Evolutionary conservation across 2,113 vertebrate species (phyloP), one percentile per base, ranked within the genome.

Genomic region (Cololabis saira): DNA sequence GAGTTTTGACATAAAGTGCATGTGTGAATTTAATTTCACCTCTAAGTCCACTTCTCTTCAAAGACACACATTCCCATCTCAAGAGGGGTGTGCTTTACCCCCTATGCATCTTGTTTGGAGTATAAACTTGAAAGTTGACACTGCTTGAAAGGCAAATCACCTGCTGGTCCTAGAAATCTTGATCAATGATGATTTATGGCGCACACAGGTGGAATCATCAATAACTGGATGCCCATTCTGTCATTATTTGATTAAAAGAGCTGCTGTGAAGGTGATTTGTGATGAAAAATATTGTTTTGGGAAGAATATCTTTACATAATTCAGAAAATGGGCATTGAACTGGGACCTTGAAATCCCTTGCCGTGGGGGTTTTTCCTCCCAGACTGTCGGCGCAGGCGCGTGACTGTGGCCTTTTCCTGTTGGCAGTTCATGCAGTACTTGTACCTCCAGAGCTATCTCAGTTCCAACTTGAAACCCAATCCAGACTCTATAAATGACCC

Each of bases 201-300:
- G 61, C 76, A 87, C 71, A 79, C 80, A 89, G 88, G 83, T 89
- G 71, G 70, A 85, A 82, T 79, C 81, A 71, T 87, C 87, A 81
- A 90, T 92, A 87, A 90, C 87, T 91, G 83, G 81, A 81, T 82
- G 82, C 85, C 87, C 83, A 77, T 76, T 86, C 67, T 75, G 86
- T 77, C 87, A 85, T 92, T 86, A 90, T 92, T 91, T 90, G 77
- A 90, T 90, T 90, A 94, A 90, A 86, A 92, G 62, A 66, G 86
- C 81, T 64, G 88, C 86, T 87, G 84, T 65, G 87, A 76, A 78
- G 83, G 77, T 92, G 87, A 89, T 87, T 87, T 74, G 69, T 76
- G 67, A 80, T 66, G 72, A 75, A 74, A 81, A 88, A 87, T 64
- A 73, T 85, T 89, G 90, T 82, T 27, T 90, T 67, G 84, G 90